phyloP scores from a whole-genome alignment of 2,888 invertebrate genomes.

The Brenthis hecate region DNA sequence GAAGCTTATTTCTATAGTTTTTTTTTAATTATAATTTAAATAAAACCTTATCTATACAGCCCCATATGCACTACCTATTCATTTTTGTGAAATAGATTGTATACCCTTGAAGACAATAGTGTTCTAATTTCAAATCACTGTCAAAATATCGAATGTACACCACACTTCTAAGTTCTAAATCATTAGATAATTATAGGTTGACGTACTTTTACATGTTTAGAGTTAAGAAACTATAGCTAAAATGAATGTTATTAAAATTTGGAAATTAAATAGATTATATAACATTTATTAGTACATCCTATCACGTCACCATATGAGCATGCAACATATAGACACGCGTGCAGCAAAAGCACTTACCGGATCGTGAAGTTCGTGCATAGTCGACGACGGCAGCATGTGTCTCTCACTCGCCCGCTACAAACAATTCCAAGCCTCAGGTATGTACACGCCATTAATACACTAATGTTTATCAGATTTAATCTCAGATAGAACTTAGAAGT shows the following conservation, averaged over 20 bases:
- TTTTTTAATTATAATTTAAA: no score
- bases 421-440: slow-evolving; percentile 29
- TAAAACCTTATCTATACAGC: no score
- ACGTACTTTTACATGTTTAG: no score
- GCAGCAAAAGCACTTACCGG: slow-evolving; percentile 75
- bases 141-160: no score
- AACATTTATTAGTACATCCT: slow-evolving; percentile 28
- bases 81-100: no score
- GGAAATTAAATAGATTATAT: no score
- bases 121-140: no score
- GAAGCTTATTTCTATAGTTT: slow-evolving; percentile 31
- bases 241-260: no score
- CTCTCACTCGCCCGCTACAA: slow-evolving; percentile 78
- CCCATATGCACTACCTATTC: neutral
- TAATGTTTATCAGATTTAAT: slow-evolving; percentile 17
- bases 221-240: no score
- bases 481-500: slow-evolving; percentile 7
- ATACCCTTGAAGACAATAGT: no score
- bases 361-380: slow-evolving; percentile 83
- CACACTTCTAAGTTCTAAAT: no score
- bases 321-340: slow-evolving; percentile 43
- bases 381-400: slow-evolving; percentile 80
- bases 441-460: slow-evolving; percentile 13
- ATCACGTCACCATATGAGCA: slow-evolving; percentile 47
- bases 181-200: no score